Conservation (phyloP, 2,113 vertebrate genomes). For the Thamnaconus septentrionalis region DNA sequence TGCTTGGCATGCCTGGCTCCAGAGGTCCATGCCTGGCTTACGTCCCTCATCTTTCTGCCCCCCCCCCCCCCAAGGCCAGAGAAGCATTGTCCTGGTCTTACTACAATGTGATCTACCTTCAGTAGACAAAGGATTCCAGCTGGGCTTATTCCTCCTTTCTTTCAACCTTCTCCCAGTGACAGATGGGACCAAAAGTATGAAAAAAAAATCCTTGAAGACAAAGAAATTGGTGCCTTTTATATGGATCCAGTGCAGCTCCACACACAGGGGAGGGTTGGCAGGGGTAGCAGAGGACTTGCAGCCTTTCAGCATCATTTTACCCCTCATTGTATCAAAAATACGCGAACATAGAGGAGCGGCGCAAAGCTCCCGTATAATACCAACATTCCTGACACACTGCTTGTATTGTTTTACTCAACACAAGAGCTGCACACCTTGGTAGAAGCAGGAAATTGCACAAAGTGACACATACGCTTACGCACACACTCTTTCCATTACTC, state of each 20-base stretch:
- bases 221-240: slow-evolving; percentile 72
- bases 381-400: slow-evolving; percentile 67
- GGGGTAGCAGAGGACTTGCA: slow-evolving; percentile 46
- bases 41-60: slow-evolving; percentile 44
- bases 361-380: slow-evolving; percentile 62
- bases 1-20: slow-evolving; percentile 37
- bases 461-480: slow-evolving; percentile 40
- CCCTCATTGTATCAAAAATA: slow-evolving; percentile 58
- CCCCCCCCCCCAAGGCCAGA: slow-evolving; percentile 35
- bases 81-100: slow-evolving; percentile 55
- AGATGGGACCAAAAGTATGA: slow-evolving; percentile 72
- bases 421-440: slow-evolving; percentile 50
- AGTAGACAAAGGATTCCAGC: slow-evolving; percentile 67
- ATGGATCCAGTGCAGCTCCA: slow-evolving; percentile 59
- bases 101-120: slow-evolving; percentile 70
- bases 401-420: slow-evolving; percentile 72
- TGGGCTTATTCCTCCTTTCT: slow-evolving; percentile 64
- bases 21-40: slow-evolving; percentile 30
- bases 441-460: slow-evolving; percentile 31
- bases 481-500: slow-evolving; percentile 20
- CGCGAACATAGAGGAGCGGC: slow-evolving; percentile 52
- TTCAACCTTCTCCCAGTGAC: slow-evolving; percentile 76
- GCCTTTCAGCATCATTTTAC: slow-evolving; percentile 65
- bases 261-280: slow-evolving; percentile 65
- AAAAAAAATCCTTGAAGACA: slow-evolving; percentile 67